A percentile compares a stretch with the other conserved stretches of the same genome.
These are phyloP conservation scores for Drosophila testacea DNA, from an alignment of 2,888 invertebrate species.

Conservation along the genomic window DNA sequence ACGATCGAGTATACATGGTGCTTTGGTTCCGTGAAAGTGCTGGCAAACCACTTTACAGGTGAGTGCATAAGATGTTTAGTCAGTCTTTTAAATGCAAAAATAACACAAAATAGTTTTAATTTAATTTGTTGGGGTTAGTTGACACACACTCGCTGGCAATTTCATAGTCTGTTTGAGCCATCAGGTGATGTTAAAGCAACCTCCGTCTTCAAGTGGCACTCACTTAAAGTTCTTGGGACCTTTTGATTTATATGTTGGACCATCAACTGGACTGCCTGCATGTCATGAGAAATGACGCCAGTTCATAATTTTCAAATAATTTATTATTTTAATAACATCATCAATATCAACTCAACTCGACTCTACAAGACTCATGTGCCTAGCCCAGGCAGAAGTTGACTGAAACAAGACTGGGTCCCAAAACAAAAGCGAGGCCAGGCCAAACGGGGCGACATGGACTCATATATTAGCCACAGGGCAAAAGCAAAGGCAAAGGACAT, in stretches of 20 bases:
- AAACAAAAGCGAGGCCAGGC: conserved; percentile 66
- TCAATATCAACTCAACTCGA: conserved; percentile 75
- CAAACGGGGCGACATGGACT: conserved; percentile 70
- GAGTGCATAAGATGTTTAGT: conserved; percentile 72
- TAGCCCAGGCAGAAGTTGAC: conserved; percentile 22
- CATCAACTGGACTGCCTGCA: conserved; percentile 46
- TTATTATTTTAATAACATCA: conserved; percentile 81
- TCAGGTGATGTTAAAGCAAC: conserved; percentile 26
- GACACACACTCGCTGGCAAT: conserved; percentile 33
- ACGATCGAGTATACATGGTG: conserved; percentile 96
- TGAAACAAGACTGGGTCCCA: conserved; percentile 44
- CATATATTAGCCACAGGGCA: conserved; percentile 77
- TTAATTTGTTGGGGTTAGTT: conserved; percentile 47
- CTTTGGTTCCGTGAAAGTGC: conserved; percentile 95
- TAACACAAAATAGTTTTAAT: conserved; percentile 48
- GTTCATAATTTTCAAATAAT: conserved; percentile 81
- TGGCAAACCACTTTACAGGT: conserved; percentile 96
- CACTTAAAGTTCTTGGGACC: conserved; percentile 41
- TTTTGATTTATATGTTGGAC: conserved; percentile 65
- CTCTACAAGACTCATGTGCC: conserved; percentile 43
- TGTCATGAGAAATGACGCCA: conserved; percentile 76
- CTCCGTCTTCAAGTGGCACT: conserved; percentile 31
- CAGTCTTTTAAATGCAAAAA: conserved; percentile 12
- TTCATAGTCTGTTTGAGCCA: conserved; percentile 44
- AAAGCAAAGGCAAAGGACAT: conserved; percentile 57